A percentile compares a stretch with the other conserved stretches of the same genome.
Evolutionary conservation across 2,797 vertebrate genomes (phyloP).

Genomic region (Numenius phaeopus): DNA sequence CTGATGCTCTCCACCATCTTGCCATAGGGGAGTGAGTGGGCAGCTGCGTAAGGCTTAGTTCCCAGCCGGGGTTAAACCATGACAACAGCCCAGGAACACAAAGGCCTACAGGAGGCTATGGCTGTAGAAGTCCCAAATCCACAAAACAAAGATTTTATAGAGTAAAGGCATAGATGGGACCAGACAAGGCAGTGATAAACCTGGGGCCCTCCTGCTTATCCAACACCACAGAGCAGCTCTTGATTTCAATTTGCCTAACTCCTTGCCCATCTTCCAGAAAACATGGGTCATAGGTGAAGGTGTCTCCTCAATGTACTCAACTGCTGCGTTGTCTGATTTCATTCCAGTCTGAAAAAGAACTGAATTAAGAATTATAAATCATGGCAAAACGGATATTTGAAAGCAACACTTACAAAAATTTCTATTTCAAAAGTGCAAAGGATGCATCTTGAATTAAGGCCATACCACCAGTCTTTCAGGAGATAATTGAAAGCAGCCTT

Average conservation of each 20-base stretch:
- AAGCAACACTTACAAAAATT: not conserved
- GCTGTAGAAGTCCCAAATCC: not conserved
- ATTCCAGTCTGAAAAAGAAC: not conserved
- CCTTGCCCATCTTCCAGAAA: not conserved
- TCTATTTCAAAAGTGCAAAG: not conserved
- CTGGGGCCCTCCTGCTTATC: not conserved
- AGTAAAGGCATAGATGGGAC: not conserved
- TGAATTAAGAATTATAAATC: not conserved
- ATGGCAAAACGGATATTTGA: not conserved
- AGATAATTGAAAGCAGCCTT: not conserved
- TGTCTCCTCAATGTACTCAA: not conserved
- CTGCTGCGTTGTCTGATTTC: not conserved
- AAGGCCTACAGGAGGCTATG: fast-evolving
- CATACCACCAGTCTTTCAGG: not conserved
- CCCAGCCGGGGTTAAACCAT: not conserved
- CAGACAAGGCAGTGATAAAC: not conserved
- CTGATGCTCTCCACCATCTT: not conserved
- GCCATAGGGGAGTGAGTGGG: not conserved
- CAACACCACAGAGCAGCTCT: not conserved
- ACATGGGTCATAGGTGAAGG: not conserved
- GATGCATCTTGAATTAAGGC: not conserved
- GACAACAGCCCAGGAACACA: not conserved
- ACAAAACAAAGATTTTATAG: not conserved
- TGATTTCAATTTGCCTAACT: not conserved
- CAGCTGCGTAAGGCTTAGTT: not conserved